Evolutionary conservation across 2,797 vertebrate genomes (phyloP), one percentile per base, ranked within the genome.

Genomic region (Lates japonicus): DNA sequence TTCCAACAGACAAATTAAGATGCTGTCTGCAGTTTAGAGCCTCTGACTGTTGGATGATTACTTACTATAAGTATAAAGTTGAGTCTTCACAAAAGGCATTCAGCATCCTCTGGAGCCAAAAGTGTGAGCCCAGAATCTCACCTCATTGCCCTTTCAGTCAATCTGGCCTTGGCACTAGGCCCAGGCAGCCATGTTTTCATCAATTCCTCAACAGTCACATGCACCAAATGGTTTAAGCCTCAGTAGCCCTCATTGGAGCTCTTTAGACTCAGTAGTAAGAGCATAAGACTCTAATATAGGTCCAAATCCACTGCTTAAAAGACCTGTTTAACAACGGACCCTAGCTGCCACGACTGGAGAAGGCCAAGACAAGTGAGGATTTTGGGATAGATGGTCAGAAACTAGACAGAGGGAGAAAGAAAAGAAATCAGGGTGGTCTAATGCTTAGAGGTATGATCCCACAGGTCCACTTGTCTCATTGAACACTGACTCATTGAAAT

Each of bases 71-170:
- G n/a, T n/a, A 64, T 57, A 82, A 82, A 81, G 76, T 67, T 67
- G 48, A 85, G 74, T 63, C 54, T n/a, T 64, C 76, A 70, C 80
- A 67, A 84, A 87, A 79, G 83, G 71, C 74, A 73, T 82, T 73
- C 29, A 37, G 79, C 78, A 85, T 82, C 80, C 88, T 82, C 57
- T 80, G 70, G 69, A 82, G 82, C n/a, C 51, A 13, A 59, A 81
- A 75, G 80, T 80, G 73, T 78, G 84, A 87, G 80, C 83, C 88
- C 81, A 87, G 81, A 81, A 69, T 90, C 77, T 87, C 92, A 89
- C 87, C 86, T 92, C 88, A 84, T 89, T 88, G 87, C 67, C 90
- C 85, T 82, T 85, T 87, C 72, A 90, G 70, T 81, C 63, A 76
- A 65, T 80, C 78, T 75, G 82, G 83, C 74, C 73, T 74, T 77